Conservation (phyloP, 2,797 vertebrate genomes). For the Melanotaenia pygmaea region DNA sequence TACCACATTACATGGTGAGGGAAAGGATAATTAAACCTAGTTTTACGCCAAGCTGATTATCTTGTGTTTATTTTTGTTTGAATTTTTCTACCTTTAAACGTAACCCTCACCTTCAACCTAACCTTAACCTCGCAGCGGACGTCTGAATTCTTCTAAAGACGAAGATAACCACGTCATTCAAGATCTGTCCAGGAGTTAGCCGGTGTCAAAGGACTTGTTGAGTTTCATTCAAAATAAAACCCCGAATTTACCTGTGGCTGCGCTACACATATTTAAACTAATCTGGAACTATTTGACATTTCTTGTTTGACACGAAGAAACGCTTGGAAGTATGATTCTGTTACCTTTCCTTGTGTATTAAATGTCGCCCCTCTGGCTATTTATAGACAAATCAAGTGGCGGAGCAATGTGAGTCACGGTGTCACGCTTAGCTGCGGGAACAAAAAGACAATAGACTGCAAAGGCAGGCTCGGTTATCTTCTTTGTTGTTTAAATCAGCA, state of each 20-base stretch:
- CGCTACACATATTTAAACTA: background rate
- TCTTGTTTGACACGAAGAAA: background rate
- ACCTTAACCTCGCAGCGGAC: constrained; percentile 47
- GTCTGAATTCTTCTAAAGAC: constrained; percentile 10
- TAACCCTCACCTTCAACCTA: constrained; percentile 54
- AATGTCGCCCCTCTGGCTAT: constrained; percentile 28
- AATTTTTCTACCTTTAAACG: background rate
- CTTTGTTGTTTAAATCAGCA: constrained; percentile 82
- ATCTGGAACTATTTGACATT: background rate
- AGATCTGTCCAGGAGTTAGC: background rate
- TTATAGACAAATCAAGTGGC: constrained; percentile 43
- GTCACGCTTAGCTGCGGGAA: constrained; percentile 12
- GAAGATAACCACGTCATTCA: background rate
- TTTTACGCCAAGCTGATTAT: constrained; percentile 2
- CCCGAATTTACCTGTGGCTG: background rate
- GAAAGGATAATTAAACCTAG: background rate
- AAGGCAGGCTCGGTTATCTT: constrained; percentile 61
- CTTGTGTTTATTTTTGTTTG: constrained; percentile 13
- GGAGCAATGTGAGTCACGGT: constrained; percentile 38
- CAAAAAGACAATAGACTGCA: constrained; percentile 41
- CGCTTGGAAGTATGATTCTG: background rate
- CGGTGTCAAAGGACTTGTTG: background rate
- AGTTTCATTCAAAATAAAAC: background rate
- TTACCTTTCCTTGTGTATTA: constrained; percentile 7
- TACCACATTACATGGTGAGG: constrained; percentile 5